These are phyloP conservation scores for Epizoanthus ramosus DNA, from an alignment of 92 coral and sea anemone genomes.

Conservation along the genomic window DNA sequence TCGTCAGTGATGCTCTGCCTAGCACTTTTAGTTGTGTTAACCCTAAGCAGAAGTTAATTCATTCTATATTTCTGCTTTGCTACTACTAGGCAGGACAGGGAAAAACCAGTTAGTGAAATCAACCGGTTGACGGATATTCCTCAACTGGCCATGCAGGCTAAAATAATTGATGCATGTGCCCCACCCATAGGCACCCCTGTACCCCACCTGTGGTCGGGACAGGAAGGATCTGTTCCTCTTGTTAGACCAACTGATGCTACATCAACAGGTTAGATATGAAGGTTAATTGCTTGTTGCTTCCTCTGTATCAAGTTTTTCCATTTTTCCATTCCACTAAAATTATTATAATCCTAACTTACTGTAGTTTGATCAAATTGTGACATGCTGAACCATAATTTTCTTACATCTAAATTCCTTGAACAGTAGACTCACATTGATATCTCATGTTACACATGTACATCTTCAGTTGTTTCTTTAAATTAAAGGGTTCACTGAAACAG, in stretches of 20 bases:
- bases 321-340: too few relatives aligned
- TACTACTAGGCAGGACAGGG: constrained; percentile 11
- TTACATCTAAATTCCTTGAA: neutral
- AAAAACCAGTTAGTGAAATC: neutral
- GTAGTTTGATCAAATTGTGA: too few relatives aligned
- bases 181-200: constrained; percentile 63
- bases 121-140: neutral
- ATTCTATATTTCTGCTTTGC: neutral
- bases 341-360: too few relatives aligned
- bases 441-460: neutral
- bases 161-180: neutral
- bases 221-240: constrained; percentile 71
- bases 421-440: too few relatives aligned
- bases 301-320: too few relatives aligned
- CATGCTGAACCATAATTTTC: too few relatives aligned
- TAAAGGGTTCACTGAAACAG: neutral
- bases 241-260: constrained; percentile 87
- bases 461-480: neutral
- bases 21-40: too few relatives aligned
- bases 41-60: too few relatives aligned
- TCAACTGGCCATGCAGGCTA: neutral
- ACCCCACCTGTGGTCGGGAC: constrained; percentile 77
- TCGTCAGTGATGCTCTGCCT: too few relatives aligned
- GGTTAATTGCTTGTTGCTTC: neutral
- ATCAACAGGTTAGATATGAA: constrained; percentile 71